phyloP scores from a whole-genome alignment of 2,113 vertebrate species.

The Elephantulus edwardii region DNA sequence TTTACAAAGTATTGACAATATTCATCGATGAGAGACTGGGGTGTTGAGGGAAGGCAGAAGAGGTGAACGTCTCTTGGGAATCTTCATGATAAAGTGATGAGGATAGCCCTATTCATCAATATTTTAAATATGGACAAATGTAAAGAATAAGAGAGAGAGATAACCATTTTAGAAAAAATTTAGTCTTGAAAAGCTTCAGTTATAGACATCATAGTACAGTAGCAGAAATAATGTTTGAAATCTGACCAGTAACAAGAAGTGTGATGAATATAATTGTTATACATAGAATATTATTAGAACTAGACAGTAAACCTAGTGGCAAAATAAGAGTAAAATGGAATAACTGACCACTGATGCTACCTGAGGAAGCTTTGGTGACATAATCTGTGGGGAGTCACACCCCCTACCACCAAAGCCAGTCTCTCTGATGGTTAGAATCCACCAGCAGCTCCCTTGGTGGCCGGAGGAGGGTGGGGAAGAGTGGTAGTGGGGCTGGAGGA shows the following conservation, averaged over 20 bases:
- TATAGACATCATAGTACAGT: neutral
- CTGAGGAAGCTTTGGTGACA: no score
- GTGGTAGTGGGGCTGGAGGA: no score
- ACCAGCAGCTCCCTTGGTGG: no score
- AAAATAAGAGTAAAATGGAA: neutral
- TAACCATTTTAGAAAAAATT: neutral
- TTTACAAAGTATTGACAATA: neutral
- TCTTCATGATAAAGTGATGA: neutral
- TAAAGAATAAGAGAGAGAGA: neutral
- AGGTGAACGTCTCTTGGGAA: neutral
- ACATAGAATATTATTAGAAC: neutral
- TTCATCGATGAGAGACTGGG: fast-evolving
- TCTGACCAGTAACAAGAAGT: neutral
- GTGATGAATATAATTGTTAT: neutral
- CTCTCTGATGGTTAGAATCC: no score
- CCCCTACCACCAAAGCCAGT: no score
- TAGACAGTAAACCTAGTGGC: neutral
- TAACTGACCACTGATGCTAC: neutral
- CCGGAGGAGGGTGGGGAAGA: no score
- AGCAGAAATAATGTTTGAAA: slow-evolving; percentile 22
- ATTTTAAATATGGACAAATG: neutral
- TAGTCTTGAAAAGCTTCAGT: neutral
- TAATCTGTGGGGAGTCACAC: no score
- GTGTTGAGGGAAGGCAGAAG: neutral
- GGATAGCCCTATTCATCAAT: neutral